These are phyloP conservation scores for Propithecus coquereli DNA, from an alignment of 2,113 vertebrate genomes.

Conservation along the genomic window DNA sequence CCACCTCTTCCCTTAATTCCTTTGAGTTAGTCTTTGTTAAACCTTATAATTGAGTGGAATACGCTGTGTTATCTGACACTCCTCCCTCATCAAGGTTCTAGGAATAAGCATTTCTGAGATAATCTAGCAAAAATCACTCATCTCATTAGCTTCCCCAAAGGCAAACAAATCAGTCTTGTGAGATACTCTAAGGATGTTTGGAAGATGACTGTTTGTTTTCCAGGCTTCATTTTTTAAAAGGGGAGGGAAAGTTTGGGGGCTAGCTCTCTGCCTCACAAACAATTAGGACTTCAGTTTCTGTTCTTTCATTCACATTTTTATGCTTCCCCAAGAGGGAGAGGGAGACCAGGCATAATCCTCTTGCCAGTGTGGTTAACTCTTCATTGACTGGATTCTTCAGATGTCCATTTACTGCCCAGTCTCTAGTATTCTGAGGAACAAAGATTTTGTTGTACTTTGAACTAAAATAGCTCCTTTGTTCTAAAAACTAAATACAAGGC, in stretches of 20 bases:
- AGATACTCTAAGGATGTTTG: not conserved
- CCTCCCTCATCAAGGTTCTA: not conserved
- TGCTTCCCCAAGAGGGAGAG: not conserved
- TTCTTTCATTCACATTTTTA: not conserved
- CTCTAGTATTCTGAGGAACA: not conserved
- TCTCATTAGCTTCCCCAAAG: not conserved
- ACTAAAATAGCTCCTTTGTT: conserved; percentile 4
- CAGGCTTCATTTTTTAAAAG: not conserved
- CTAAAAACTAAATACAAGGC: not conserved
- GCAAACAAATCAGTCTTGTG: not conserved
- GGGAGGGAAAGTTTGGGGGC: not conserved
- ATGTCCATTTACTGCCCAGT: not conserved
- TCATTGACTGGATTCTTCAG: not conserved
- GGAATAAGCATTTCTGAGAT: not conserved
- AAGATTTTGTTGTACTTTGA: conserved; percentile 22
- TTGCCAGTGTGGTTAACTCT: not conserved
- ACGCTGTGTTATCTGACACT: not conserved
- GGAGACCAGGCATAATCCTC: not conserved
- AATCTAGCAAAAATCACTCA: not conserved
- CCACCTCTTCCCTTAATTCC: not conserved
- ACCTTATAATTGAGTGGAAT: not conserved
- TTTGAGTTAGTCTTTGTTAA: not conserved
- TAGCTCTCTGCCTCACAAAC: not conserved
- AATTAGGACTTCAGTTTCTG: not conserved
- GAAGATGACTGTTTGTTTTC: not conserved